These are phyloP conservation scores for Nasonia vitripennis DNA, from an alignment of 1,140 invertebrate genomes.

Conservation along the genomic window DNA sequence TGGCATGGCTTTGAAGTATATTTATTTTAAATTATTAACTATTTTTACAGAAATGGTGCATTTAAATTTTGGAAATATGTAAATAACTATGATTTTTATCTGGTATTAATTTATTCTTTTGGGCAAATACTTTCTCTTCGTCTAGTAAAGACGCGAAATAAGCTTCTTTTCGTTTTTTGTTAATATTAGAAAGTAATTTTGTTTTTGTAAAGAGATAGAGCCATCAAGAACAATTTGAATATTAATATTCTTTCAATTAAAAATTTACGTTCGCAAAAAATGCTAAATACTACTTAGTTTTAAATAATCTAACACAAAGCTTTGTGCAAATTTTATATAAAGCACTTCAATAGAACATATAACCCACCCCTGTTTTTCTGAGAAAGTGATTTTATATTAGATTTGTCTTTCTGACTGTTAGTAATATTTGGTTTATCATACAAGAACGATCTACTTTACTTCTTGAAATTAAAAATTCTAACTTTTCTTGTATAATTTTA, in stretches of 20 bases:
- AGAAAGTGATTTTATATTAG: too few species aligned
- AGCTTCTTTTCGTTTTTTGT: neutral
- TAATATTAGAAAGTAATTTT: neutral
- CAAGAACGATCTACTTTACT: too few species aligned
- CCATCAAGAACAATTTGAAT: neutral
- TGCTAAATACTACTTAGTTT: too few species aligned
- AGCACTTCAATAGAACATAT: neutral
- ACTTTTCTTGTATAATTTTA: neutral
- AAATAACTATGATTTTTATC: neutral
- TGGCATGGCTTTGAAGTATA: neutral
- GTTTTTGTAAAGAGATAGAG: neutral
- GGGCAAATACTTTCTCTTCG: neutral
- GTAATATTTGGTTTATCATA: too few species aligned
- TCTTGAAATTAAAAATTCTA: neutral
- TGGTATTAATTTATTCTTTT: neutral
- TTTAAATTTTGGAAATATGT: neutral
- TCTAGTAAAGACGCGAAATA: neutral
- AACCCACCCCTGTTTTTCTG: neutral
- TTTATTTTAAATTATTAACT: neutral
- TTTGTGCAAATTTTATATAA: neutral
- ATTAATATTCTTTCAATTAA: neutral
- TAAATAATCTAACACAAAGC: neutral
- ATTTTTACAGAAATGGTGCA: constrained; percentile 2
- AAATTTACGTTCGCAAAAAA: too few species aligned
- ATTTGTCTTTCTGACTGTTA: too few species aligned